A percentile compares a stretch with the other conserved stretches of the same genome.
These are phyloP conservation scores for Artibeus jamaicensis DNA, from an alignment of 2,797 vertebrate species.

Conservation along the genomic window DNA sequence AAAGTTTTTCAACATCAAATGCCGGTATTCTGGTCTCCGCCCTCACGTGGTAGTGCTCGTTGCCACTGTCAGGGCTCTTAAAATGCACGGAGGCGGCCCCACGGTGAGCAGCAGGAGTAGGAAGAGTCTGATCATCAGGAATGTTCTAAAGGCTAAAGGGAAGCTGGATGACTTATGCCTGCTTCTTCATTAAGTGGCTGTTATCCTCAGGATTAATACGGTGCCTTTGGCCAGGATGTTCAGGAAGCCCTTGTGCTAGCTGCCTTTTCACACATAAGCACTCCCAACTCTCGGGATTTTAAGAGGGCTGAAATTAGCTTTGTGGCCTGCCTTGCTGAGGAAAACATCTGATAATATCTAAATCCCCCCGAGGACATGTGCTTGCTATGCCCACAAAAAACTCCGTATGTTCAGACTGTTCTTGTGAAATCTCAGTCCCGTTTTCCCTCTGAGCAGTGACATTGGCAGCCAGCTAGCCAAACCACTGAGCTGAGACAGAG, in stretches of 20 bases:
- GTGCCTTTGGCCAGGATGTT: neutral
- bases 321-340: neutral
- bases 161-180: neutral
- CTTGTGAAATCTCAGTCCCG: conserved; percentile 2
- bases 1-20: conserved; percentile 99
- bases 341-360: neutral
- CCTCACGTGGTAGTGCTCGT: conserved; percentile 98
- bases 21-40: conserved; percentile 93
- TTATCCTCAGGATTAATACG: neutral
- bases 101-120: conserved; percentile 82
- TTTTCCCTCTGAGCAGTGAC: neutral
- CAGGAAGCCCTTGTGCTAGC: neutral
- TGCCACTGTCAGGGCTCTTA: conserved; percentile 95
- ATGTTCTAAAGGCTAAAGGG: neutral
- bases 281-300: neutral
- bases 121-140: neutral
- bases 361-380: neutral
- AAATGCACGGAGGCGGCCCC: conserved; percentile 98
- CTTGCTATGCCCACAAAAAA: neutral
- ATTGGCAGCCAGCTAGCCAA: neutral
- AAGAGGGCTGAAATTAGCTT: neutral
- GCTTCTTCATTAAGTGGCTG: neutral
- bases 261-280: neutral
- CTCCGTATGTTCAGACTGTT: neutral
- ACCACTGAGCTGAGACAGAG: neutral